Conservation (phyloP, 2,888 invertebrate genomes). For the Caenorhabditis drosophilae region DNA sequence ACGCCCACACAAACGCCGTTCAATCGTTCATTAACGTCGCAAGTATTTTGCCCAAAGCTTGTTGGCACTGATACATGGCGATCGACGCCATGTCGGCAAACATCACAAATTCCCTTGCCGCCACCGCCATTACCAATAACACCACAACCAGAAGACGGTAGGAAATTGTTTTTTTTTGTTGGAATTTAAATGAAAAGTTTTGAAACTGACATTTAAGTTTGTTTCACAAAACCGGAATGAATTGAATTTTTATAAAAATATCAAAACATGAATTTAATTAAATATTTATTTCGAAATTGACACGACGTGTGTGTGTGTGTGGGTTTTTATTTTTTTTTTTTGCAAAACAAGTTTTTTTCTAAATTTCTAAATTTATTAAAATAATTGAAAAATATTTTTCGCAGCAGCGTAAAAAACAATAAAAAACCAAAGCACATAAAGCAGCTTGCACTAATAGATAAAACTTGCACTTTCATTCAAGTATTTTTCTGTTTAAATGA, state of each 20-base stretch:
- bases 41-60: constrained; percentile 12
- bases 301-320: not conserved
- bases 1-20: too few species aligned
- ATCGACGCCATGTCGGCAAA: constrained; percentile 1
- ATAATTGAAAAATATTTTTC: too few species aligned
- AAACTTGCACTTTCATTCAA: too few species aligned
- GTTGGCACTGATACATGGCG: constrained; percentile 24
- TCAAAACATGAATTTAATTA: too few species aligned
- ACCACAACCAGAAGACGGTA: constrained; percentile 27
- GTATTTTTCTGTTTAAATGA: too few species aligned
- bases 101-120: constrained; percentile 12
- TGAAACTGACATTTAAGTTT: not conserved
- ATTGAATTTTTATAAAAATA: too few species aligned
- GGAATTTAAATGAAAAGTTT: not conserved
- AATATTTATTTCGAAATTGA: too few species aligned
- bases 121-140: constrained; percentile 35
- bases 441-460: too few species aligned
- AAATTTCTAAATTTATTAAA: too few species aligned
- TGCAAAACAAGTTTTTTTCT: not conserved
- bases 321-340: not conserved
- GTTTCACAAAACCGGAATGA: not conserved
- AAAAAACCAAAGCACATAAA: too few species aligned
- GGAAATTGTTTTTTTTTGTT: not conserved
- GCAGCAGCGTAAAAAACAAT: too few species aligned
- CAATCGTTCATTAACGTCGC: too few species aligned